A percentile compares a stretch with the other conserved stretches of the same genome.
phyloP scores from a whole-genome alignment of 2,797 vertebrate species.

The Sciaenops ocellatus region DNA sequence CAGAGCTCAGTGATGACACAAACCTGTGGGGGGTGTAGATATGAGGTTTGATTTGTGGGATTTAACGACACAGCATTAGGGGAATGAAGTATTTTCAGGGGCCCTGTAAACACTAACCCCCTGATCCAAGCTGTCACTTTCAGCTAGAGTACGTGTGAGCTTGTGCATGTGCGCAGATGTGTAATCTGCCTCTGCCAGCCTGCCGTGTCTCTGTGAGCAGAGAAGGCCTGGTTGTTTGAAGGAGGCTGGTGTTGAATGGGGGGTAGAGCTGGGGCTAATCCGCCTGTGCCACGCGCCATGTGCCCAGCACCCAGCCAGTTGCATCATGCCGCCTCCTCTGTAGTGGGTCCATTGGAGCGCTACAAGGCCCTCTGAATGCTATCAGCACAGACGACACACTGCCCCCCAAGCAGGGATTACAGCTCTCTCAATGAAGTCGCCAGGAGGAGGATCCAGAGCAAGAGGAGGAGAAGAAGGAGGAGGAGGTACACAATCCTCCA shows the following conservation, averaged over 20 bases:
- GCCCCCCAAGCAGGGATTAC: constrained; percentile 85
- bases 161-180: constrained; percentile 51
- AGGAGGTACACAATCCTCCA: constrained; percentile 74
- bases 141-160: constrained; percentile 46
- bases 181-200: constrained; percentile 82
- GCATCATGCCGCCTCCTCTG: constrained; percentile 73
- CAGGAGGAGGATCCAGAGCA: constrained; percentile 76
- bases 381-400: constrained; percentile 84
- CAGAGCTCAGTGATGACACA: constrained; percentile 46
- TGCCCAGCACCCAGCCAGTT: constrained; percentile 78
- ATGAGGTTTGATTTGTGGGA: constrained; percentile 46
- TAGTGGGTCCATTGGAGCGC: constrained; percentile 76
- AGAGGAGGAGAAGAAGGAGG: constrained; percentile 70
- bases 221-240: constrained; percentile 69
- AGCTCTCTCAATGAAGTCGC: constrained; percentile 78
- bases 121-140: constrained; percentile 50
- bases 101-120: constrained; percentile 56
- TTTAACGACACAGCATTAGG: constrained; percentile 48
- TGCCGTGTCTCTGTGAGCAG: constrained; percentile 64
- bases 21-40: constrained; percentile 33
- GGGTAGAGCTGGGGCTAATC: constrained; percentile 78
- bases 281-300: constrained; percentile 71
- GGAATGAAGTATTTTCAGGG: constrained; percentile 58
- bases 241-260: constrained; percentile 63
- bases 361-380: constrained; percentile 83